Conservation (phyloP, 1,140 invertebrate species). For the Fopius arisanus region DNA sequence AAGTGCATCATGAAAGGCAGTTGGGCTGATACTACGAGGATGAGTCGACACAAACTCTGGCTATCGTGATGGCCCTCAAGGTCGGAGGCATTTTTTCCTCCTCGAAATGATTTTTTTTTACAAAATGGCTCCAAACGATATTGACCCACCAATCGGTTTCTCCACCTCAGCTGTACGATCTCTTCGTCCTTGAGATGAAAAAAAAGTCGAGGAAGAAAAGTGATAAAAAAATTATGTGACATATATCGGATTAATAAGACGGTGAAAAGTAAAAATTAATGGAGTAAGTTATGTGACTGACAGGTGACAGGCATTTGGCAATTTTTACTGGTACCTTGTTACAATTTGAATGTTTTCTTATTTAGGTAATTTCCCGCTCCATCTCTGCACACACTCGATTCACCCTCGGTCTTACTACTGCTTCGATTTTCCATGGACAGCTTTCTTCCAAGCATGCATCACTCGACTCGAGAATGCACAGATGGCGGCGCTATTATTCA, state of each 20-base stretch:
- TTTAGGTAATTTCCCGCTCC: slow-evolving; percentile 12
- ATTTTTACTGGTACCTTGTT: neutral
- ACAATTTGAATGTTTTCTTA: neutral
- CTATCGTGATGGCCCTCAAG: slow-evolving; percentile 47
- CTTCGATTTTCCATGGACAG: slow-evolving; percentile 8
- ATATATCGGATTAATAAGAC: too few species aligned
- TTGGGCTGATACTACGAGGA: slow-evolving; percentile 51
- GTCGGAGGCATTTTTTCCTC: slow-evolving; percentile 48
- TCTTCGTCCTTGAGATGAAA: slow-evolving; percentile 24
- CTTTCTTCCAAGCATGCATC: neutral
- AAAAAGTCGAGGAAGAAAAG: neutral
- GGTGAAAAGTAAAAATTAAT: neutral
- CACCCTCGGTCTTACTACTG: neutral
- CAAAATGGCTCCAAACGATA: slow-evolving; percentile 39
- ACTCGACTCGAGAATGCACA: neutral
- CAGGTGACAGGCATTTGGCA: neutral
- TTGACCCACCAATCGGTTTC: neutral
- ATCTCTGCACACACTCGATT: neutral
- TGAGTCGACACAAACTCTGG: slow-evolving; percentile 41
- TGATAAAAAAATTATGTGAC: neutral
- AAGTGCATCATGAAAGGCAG: slow-evolving; percentile 51
- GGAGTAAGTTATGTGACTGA: neutral
- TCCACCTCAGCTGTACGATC: neutral
- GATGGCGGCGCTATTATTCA: slow-evolving; percentile 31
- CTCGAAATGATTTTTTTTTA: slow-evolving; percentile 35